Base-by-base conservation (phyloP, 2,888 invertebrate species). In the Pyrochroa serraticornis region DNA sequence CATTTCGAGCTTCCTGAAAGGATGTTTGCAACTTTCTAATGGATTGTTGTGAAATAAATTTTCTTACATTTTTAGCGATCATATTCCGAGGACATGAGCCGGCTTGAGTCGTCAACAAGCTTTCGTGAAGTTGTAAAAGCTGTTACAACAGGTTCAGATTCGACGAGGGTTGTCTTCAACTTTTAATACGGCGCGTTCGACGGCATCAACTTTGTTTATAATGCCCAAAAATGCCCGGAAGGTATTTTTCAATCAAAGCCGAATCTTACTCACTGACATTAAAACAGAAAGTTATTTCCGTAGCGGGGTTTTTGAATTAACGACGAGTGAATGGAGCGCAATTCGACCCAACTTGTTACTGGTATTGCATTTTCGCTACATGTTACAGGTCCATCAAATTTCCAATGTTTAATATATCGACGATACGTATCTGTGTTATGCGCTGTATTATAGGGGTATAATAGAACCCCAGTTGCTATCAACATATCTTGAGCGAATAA, bases 401-500 rank as follows among this genome's bases (percentile, higher is more conserved):
- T 41, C 41, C 46, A 53, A 53, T 53, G 30, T 33, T 39, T 38
- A 35, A 46, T 46, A 46, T 53, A 46, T 35, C 12, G 37, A 35
- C 58, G 52, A 51, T 51, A 58, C 52, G 43, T 58, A 58, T 47
- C 47, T 37, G 3, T 7, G 8, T 1, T 39, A 39, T 47, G 42
- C 42, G 35, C 54, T 43, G 47, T 48, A 22, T 48, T 43, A 53
- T 55, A 41, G 46, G 56, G 57, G 51, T 46, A 53, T 58, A 60
- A 56, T 60, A 45, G 43, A 45, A 58, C 43, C 53, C 38, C 48
- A 58, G 48, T 44, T 36, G 48, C 46, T 43, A 51, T 55, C 51
- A 51, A 60, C 55, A 60, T 49, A 60, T 59, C 47, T 59, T 46
- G 33, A 50, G 46, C 43, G 59, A 55, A 60, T 55, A 60, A 60